Base-by-base conservation (phyloP, 1,140 invertebrate species). In the Rhopalosiphum maidis region DNA sequence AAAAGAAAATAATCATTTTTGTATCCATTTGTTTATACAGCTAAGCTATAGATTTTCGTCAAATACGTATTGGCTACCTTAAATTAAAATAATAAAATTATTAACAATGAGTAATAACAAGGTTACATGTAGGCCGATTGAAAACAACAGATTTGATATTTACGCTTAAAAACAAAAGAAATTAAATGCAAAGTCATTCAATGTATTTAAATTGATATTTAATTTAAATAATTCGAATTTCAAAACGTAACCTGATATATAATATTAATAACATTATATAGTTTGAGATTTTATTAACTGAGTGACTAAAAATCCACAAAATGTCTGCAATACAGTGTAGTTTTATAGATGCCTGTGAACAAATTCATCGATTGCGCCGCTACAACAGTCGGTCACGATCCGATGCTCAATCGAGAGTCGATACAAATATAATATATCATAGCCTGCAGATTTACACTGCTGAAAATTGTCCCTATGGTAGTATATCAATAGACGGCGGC, bases 71-170 rank as follows among this genome's bases (percentile, higher is more conserved):
- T 2, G 30, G n/a, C 2, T 68, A 55, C 51, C 51, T 55, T 22
- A 25, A 8, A 90, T 90, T 25, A 22, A 55, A 60, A 90, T 60
- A 60, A 90, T 90, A 43, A 8, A 60, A 30, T 60, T 90, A 30
- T 60, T 41, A 43, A 60, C 54, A 60, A 60, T 55, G 35, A 43
- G 41, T 37, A 60, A 60, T 55, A 9, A 60, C 89, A 90, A 90
- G 89, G 89, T 90, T 90, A 60, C 25, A 41, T 55, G 89, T 60
- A 60, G 89, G 54, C 35, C 11, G 25, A 43, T 55, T 23, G 37
- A 30, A 90, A 90, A 90, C 87, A 90, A 60, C 89, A 68, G 7
- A 90, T 23, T 9, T 60, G 43, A 25, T 90, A 30, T 88, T 35
- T 89, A 35, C 6, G 6, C 9, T 25, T 21, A 60, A 90, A 55